Percentiles rank a stretch among this genome's conserved stretches.
Conservation (phyloP, 2,113 vertebrate genomes). For the Anas platyrhynchos region DNA sequence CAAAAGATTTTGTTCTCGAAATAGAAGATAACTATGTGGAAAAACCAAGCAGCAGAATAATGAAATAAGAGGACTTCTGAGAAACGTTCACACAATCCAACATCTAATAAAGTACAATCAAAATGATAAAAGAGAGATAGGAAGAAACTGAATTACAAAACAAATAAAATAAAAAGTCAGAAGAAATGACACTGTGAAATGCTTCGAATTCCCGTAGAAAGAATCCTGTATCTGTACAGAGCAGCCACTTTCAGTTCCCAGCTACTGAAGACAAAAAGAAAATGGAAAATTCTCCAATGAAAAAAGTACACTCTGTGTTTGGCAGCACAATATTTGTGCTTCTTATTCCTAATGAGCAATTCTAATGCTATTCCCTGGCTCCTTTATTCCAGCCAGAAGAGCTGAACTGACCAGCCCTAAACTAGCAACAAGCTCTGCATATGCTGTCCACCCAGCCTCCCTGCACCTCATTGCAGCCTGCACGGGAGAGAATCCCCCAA, state of each 20-base stretch:
- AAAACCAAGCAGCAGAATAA: slow-evolving; percentile 3
- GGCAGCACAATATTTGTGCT: neutral
- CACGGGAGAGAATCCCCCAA: neutral
- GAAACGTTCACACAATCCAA: neutral
- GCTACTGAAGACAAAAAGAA: neutral
- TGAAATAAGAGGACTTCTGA: neutral
- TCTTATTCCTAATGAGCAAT: neutral
- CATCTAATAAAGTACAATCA: neutral
- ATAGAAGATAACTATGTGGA: neutral
- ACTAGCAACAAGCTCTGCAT: neutral
- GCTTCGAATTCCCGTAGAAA: neutral
- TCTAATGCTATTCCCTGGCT: neutral
- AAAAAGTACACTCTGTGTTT: neutral
- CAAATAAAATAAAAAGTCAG: neutral
- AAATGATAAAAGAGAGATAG: neutral
- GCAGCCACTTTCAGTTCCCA: neutral
- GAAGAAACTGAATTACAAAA: neutral
- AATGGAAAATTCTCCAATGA: neutral
- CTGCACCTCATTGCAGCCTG: neutral
- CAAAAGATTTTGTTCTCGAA: neutral
- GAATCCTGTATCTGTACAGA: neutral
- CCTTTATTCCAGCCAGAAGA: neutral
- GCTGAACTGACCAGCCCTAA: neutral
- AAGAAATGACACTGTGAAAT: neutral
- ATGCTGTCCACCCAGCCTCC: neutral